Conservation (phyloP, 2,888 invertebrate species). For the Falcaria lacertinaria region DNA sequence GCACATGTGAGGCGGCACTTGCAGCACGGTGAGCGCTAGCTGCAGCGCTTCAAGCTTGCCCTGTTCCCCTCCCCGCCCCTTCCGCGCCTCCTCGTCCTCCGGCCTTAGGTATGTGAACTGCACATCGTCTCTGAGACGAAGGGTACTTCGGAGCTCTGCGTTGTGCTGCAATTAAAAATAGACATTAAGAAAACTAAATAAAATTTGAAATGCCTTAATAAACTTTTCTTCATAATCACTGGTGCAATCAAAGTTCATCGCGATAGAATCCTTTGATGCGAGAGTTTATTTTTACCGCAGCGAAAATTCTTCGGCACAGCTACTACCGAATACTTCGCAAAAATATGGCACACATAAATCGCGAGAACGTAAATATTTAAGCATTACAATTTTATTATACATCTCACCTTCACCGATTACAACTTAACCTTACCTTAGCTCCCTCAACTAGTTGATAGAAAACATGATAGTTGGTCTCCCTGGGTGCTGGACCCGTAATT, state of each 20-base stretch:
- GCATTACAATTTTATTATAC: too few species aligned
- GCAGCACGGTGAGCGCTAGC: slow-evolving; percentile 92
- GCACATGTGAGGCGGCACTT: slow-evolving; percentile 91
- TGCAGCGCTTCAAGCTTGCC: slow-evolving; percentile 89
- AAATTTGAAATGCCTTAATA: not conserved
- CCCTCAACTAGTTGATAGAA: slow-evolving; percentile 95
- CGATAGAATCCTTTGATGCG: too few species aligned
- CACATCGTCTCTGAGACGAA: slow-evolving; percentile 86
- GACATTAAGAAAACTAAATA: not conserved
- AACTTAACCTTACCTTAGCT: slow-evolving; percentile 84
- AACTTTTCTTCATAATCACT: too few species aligned
- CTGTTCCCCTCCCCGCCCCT: slow-evolving; percentile 55
- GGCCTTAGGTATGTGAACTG: slow-evolving; percentile 92
- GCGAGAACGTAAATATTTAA: too few species aligned
- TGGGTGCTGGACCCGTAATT: slow-evolving; percentile 92
- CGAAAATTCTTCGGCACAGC: too few species aligned
- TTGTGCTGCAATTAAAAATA: slow-evolving; percentile 74
- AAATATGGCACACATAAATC: too few species aligned
- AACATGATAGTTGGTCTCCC: slow-evolving; percentile 94
- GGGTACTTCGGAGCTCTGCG: slow-evolving; percentile 85
- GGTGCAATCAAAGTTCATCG: too few species aligned
- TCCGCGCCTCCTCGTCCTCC: slow-evolving; percentile 82
- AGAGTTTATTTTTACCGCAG: too few species aligned
- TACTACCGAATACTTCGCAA: too few species aligned
- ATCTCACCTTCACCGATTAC: too few species aligned